These are phyloP conservation scores for Chesias legatella DNA, from an alignment of 2,888 invertebrate genomes.

Conservation along the genomic window DNA sequence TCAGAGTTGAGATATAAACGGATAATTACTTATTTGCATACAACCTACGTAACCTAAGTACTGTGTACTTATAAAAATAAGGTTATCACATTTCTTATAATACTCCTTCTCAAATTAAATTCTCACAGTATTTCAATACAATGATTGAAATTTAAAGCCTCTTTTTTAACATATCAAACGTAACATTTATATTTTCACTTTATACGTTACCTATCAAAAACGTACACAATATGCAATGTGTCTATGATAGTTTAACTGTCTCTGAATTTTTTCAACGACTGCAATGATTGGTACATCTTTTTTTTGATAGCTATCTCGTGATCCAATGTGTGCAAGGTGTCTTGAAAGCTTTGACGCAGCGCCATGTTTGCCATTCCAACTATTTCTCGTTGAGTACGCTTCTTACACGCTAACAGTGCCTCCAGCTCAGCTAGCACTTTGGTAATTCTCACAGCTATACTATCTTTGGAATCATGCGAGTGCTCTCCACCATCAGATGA, in stretches of 20 bases:
- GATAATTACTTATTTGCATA: too few relatives aligned
- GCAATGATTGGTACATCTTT: conserved; percentile 80
- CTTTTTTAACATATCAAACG: too few relatives aligned
- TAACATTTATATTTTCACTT: too few relatives aligned
- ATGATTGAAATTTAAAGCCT: too few relatives aligned
- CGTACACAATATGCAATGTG: too few relatives aligned
- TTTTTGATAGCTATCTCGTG: conserved; percentile 90
- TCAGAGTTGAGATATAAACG: too few relatives aligned
- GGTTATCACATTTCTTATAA: too few relatives aligned
- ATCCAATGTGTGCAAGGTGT: conserved; percentile 88
- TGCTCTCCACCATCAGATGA: conserved; percentile 62
- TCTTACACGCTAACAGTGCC: conserved; percentile 86
- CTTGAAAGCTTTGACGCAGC: conserved; percentile 89
- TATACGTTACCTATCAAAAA: too few relatives aligned
- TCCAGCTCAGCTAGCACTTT: conserved; percentile 87
- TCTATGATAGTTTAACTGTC: conserved; percentile 47
- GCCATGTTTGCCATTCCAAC: conserved; percentile 92
- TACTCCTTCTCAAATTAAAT: too few relatives aligned
- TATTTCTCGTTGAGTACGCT: conserved; percentile 90
- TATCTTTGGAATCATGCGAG: conserved; percentile 63
- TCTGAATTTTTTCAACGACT: conserved; percentile 64
- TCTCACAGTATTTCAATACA: too few relatives aligned
- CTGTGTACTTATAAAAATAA: too few relatives aligned
- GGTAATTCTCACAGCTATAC: conserved; percentile 83
- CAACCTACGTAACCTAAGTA: too few relatives aligned